Conservation (phyloP, 2,113 vertebrate genomes). For the Trinectes maculatus region DNA sequence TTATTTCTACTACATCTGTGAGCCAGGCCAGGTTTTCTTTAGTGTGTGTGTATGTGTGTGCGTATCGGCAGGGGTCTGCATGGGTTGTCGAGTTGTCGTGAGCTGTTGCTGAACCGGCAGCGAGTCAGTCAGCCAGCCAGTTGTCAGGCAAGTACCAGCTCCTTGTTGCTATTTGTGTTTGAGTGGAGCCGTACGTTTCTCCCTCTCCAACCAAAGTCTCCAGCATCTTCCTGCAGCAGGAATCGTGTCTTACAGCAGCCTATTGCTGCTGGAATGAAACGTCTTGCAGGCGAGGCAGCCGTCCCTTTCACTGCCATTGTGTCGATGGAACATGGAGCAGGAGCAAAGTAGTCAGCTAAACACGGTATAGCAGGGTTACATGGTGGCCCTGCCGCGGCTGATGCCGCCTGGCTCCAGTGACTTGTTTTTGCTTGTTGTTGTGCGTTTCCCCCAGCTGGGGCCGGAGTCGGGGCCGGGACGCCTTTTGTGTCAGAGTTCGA, state of each 20-base stretch:
- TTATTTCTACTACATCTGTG: conserved; percentile 60
- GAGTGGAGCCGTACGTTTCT: conserved; percentile 52
- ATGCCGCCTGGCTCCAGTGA: conserved; percentile 75
- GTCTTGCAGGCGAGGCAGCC: conserved; percentile 54
- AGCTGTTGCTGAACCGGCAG: conserved; percentile 66
- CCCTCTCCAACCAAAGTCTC: conserved; percentile 45
- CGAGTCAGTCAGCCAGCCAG: conserved; percentile 64
- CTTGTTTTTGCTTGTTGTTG: conserved; percentile 63
- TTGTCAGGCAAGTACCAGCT: conserved; percentile 67
- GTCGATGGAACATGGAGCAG: conserved; percentile 69
- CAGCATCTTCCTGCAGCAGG: conserved; percentile 66
- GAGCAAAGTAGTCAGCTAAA: conserved; percentile 67
- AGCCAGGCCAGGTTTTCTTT: conserved; percentile 46
- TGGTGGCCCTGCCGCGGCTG: conserved; percentile 78
- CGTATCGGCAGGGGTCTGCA: conserved; percentile 68
- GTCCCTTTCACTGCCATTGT: conserved; percentile 55
- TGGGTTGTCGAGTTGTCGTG: conserved; percentile 68
- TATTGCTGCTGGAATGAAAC: conserved; percentile 68
- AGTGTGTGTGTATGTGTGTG: no score
- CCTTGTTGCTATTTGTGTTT: conserved; percentile 78
- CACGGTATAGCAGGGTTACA: conserved; percentile 61
- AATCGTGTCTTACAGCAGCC: conserved; percentile 61
- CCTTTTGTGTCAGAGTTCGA: conserved; percentile 83
- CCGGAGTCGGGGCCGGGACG: conserved; percentile 18
- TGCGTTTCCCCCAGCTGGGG: conserved; percentile 47